A percentile compares a stretch with the other conserved stretches of the same genome.
These are phyloP conservation scores for Sphaerophoria rueppellii DNA, from an alignment of 2,888 invertebrate species.

Conservation along the genomic window DNA sequence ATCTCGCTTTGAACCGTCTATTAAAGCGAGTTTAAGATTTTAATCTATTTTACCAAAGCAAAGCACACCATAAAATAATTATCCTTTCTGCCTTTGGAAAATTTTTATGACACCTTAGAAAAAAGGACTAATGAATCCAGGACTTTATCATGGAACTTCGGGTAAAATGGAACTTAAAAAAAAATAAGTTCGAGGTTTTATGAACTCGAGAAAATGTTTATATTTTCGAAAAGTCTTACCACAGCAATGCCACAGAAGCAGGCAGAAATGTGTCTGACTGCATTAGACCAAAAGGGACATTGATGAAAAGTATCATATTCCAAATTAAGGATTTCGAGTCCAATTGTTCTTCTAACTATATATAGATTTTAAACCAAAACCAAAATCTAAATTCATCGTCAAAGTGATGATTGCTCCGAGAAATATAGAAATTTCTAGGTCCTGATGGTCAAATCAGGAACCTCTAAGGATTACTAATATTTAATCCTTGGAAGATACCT, in stretches of 20 bases:
- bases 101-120: constrained; percentile 22
- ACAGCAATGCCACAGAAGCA: neutral
- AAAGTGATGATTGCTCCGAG: constrained; percentile 67
- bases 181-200: neutral
- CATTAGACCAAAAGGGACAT: constrained; percentile 40
- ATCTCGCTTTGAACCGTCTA: constrained; percentile 35
- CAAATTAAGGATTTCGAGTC: constrained; percentile 36
- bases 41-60: constrained; percentile 49
- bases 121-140: neutral
- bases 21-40: constrained; percentile 58
- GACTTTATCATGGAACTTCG: constrained; percentile 22
- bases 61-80: constrained; percentile 57
- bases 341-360: constrained; percentile 38
- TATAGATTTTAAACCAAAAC: constrained; percentile 9
- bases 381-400: constrained; percentile 5
- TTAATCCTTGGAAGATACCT: constrained; percentile 45
- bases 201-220: neutral
- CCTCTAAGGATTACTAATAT: constrained; percentile 63
- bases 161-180: neutral
- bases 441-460: constrained; percentile 60
- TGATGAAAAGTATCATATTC: constrained; percentile 18
- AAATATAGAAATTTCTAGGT: constrained; percentile 51
- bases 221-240: too few species aligned
- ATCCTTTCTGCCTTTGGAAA: constrained; percentile 62
- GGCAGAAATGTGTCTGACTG: constrained; percentile 5